Conservation (phyloP, 2,113 vertebrate species). For the Leucosticte australis region DNA sequence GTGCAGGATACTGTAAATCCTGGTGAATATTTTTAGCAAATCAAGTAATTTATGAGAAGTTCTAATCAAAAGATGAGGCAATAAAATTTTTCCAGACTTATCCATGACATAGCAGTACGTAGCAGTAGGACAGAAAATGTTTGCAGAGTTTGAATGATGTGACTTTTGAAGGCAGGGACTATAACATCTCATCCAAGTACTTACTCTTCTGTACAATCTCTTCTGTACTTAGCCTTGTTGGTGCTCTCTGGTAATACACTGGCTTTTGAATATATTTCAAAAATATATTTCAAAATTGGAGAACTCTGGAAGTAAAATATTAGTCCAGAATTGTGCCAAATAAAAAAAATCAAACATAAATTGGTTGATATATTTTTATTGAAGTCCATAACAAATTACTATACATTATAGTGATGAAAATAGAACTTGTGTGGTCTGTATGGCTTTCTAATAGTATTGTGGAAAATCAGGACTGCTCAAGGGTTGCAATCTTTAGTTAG, state of each 20-base stretch:
- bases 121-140: not conserved
- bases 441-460: not conserved
- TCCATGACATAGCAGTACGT: not conserved
- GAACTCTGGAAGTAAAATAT: not conserved
- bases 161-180: not conserved
- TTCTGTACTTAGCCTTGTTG: not conserved
- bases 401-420: not conserved
- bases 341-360: not conserved
- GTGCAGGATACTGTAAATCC: not conserved
- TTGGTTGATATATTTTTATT: not conserved
- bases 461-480: not conserved
- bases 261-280: not conserved
- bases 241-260: not conserved
- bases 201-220: not conserved
- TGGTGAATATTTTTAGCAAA: slow-evolving; percentile 17
- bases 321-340: not conserved
- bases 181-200: not conserved
- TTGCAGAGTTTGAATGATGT: not conserved
- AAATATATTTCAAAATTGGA: not conserved
- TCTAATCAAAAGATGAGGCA: not conserved
- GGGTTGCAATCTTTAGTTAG: not conserved
- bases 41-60: not conserved
- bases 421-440: not conserved
- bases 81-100: not conserved
- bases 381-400: not conserved